These are phyloP conservation scores for Drosophila willistoni DNA, from an alignment of 1,140 invertebrate genomes.

Conservation along the genomic window DNA sequence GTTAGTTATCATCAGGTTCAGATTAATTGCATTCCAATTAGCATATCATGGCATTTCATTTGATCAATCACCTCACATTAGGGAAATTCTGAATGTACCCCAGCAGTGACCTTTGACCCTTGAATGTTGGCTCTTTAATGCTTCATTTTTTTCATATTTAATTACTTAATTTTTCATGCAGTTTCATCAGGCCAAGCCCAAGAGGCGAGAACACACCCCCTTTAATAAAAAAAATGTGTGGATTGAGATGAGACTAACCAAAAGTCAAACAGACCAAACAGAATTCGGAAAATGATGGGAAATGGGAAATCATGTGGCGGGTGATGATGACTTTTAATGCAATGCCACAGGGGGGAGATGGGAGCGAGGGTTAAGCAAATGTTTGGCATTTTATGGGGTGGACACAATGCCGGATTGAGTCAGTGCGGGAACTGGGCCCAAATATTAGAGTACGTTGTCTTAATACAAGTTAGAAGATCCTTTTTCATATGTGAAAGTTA, in stretches of 20 bases:
- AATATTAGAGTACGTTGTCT: too few species aligned
- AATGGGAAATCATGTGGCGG: slow-evolving; percentile 24
- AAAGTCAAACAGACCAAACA: not conserved
- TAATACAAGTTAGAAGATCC: too few species aligned
- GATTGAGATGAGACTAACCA: slow-evolving; percentile 23
- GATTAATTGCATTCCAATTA: not conserved
- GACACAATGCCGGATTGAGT: not conserved
- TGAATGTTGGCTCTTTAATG: slow-evolving; percentile 1
- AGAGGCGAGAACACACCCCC: slow-evolving; percentile 41
- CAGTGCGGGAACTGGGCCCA: too few species aligned
- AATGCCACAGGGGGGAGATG: slow-evolving; percentile 1
- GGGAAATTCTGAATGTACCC: not conserved
- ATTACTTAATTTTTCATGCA: slow-evolving; percentile 82
- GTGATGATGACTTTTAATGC: slow-evolving; percentile 44
- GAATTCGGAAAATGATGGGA: slow-evolving; percentile 11
- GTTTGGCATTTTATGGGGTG: slow-evolving; percentile 37
- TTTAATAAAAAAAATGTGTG: not conserved
- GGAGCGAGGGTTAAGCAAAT: slow-evolving; percentile 41
- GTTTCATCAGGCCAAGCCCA: slow-evolving; percentile 69
- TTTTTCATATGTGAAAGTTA: too few species aligned
- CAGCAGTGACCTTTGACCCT: not conserved
- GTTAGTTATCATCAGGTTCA: too few species aligned
- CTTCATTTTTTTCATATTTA: slow-evolving; percentile 48
- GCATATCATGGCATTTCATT: not conserved
- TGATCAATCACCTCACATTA: not conserved